Percentiles rank a stretch among this genome's conserved stretches.
Conservation (phyloP, 1,140 invertebrate species). For the Vanessa atalanta region DNA sequence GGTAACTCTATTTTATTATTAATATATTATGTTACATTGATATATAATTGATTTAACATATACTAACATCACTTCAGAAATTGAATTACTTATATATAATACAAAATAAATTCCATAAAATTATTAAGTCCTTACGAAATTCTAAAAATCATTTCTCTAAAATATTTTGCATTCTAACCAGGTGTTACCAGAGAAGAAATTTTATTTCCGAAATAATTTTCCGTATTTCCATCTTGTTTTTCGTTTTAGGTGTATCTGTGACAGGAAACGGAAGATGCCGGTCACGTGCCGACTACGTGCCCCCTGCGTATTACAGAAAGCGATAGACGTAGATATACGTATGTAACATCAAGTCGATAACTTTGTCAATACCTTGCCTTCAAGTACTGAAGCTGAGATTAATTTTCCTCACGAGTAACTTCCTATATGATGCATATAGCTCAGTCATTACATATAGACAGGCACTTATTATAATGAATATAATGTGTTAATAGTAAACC, state of each 20-base stretch:
- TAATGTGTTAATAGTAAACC: too few species aligned
- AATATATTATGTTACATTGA: too few species aligned
- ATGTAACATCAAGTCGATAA: background rate
- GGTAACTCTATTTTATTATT: too few species aligned
- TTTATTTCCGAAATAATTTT: constrained; percentile 50
- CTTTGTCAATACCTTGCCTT: constrained; percentile 14
- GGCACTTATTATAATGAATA: too few species aligned
- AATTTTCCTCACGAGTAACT: background rate
- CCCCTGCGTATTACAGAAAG: constrained; percentile 16
- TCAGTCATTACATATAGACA: background rate
- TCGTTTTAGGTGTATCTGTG: constrained; percentile 45
- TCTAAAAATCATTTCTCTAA: constrained; percentile 6
- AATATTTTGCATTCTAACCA: constrained; percentile 19
- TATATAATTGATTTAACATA: too few species aligned
- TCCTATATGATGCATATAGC: too few species aligned
- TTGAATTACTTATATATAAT: too few species aligned
- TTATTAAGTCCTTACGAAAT: background rate
- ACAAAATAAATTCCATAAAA: too few species aligned
- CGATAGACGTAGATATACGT: constrained; percentile 15
- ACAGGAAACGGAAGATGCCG: constrained; percentile 38
- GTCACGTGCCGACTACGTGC: constrained; percentile 45
- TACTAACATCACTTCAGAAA: too few species aligned
- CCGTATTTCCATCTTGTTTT: constrained; percentile 50
- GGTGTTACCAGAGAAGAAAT: constrained; percentile 30
- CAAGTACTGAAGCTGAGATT: background rate